Conservation (phyloP, 2,113 vertebrate genomes). For the Connochaetes taurinus region DNA sequence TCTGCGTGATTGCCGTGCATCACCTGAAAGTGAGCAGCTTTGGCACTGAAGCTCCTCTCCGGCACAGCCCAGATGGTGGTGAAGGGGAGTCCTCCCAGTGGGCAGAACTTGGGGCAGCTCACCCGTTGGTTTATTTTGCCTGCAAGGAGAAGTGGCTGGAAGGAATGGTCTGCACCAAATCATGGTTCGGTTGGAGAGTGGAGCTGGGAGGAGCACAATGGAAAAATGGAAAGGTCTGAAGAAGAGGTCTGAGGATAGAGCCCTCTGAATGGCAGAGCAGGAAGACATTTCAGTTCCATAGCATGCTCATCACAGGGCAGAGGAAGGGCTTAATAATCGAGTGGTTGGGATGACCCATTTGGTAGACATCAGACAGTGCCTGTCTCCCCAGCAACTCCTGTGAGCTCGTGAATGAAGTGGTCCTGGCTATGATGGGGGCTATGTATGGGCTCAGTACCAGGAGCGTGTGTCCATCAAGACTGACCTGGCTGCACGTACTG, state of each 20-base stretch:
- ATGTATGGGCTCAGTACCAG: neutral
- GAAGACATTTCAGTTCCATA: neutral
- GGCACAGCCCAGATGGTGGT: neutral
- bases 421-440: neutral
- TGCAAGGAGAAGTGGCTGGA: neutral
- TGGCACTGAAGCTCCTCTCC: neutral
- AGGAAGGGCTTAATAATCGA: neutral
- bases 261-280: neutral
- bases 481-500: neutral
- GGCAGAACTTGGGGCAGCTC: neutral
- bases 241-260: neutral
- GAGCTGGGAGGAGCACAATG: neutral
- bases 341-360: neutral
- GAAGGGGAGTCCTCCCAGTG: neutral
- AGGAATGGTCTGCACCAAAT: neutral
- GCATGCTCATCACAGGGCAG: neutral
- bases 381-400: neutral
- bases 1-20: accelerated
- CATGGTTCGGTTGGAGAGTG: neutral
- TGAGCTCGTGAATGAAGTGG: neutral
- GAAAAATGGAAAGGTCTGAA: neutral
- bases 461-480: neutral
- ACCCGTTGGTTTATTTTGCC: neutral
- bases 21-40: neutral
- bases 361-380: neutral